These are phyloP conservation scores for Nilaparvata lugens DNA, from an alignment of 1,140 invertebrate species.

Conservation along the genomic window DNA sequence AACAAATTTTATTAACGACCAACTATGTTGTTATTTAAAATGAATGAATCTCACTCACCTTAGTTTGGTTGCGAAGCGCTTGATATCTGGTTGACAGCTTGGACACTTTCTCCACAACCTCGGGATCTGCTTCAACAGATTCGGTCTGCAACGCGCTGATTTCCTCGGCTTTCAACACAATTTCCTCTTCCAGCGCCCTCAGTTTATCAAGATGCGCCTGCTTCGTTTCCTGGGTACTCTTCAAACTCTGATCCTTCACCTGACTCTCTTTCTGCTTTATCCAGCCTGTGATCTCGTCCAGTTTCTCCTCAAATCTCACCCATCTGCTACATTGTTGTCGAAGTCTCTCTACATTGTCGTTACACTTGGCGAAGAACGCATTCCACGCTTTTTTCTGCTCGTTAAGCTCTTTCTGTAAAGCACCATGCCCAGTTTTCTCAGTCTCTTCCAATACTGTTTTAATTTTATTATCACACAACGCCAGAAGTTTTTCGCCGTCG, in stretches of 20 bases:
- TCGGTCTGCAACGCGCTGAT: slow-evolving; percentile 63
- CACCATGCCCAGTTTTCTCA: slow-evolving; percentile 62
- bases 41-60: slow-evolving; percentile 39
- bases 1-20: no score
- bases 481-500: slow-evolving; percentile 62
- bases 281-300: slow-evolving; percentile 72
- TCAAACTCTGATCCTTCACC: slow-evolving; percentile 82
- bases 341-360: slow-evolving; percentile 53
- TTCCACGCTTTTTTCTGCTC: slow-evolving; percentile 67
- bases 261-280: slow-evolving; percentile 72
- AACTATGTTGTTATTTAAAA: no score
- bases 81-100: slow-evolving; percentile 77
- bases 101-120: slow-evolving; percentile 64
- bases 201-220: slow-evolving; percentile 69
- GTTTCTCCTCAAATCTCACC: slow-evolving; percentile 66
- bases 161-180: slow-evolving; percentile 56
- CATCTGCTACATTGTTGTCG: slow-evolving; percentile 62
- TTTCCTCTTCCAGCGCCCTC: slow-evolving; percentile 60
- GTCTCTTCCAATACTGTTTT: slow-evolving; percentile 68
- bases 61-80: slow-evolving; percentile 69
- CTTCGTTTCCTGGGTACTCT: slow-evolving; percentile 76
- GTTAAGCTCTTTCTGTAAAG: slow-evolving; percentile 63
- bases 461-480: slow-evolving; percentile 59
- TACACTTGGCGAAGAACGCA: slow-evolving; percentile 61
- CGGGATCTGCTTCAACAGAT: slow-evolving; percentile 63